phyloP scores from a whole-genome alignment of 1,140 invertebrate genomes.

The Drosophila asahinai region DNA sequence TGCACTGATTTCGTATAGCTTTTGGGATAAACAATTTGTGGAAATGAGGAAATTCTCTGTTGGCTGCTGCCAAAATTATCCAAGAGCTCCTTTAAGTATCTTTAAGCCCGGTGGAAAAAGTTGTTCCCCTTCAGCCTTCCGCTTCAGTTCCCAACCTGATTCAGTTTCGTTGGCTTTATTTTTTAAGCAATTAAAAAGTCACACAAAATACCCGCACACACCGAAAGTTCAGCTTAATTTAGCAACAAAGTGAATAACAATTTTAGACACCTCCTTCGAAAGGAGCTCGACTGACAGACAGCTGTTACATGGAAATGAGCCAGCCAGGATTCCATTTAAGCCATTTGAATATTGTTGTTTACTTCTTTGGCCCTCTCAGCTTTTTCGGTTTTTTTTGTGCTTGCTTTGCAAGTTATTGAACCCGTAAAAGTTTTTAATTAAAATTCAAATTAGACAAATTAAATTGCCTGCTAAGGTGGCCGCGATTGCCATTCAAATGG shows the following conservation, averaged over 20 bases:
- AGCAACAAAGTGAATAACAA: slow-evolving; percentile 52
- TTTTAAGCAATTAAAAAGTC: slow-evolving; percentile 50
- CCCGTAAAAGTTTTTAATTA: slow-evolving; percentile 81
- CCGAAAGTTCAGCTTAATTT: slow-evolving; percentile 45
- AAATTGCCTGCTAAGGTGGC: slow-evolving; percentile 49
- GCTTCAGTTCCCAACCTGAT: slow-evolving; percentile 1
- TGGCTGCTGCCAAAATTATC: slow-evolving; percentile 17
- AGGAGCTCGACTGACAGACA: slow-evolving; percentile 39
- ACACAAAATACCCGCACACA: slow-evolving; percentile 32
- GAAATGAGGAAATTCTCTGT: slow-evolving; percentile 18
- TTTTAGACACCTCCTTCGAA: slow-evolving; percentile 28
- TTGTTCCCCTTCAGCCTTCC: background rate
- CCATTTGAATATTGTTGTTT: slow-evolving; percentile 29
- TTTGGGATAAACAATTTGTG: slow-evolving; percentile 18
- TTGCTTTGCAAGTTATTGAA: slow-evolving; percentile 71
- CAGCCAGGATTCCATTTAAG: slow-evolving; percentile 44
- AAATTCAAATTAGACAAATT: slow-evolving; percentile 79
- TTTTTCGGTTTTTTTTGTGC: background rate
- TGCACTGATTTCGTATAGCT: slow-evolving; percentile 9
- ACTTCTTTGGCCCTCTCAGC: slow-evolving; percentile 4
- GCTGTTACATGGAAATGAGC: slow-evolving; percentile 74
- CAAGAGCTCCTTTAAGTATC: slow-evolving; percentile 30
- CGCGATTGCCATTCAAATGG: slow-evolving; percentile 37
- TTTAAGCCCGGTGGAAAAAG: slow-evolving; percentile 19
- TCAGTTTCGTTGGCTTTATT: slow-evolving; percentile 23